Evolutionary conservation across 2,113 vertebrate species (phyloP), one percentile per base, ranked within the genome.

Genomic region (Pholis gunnellus): DNA sequence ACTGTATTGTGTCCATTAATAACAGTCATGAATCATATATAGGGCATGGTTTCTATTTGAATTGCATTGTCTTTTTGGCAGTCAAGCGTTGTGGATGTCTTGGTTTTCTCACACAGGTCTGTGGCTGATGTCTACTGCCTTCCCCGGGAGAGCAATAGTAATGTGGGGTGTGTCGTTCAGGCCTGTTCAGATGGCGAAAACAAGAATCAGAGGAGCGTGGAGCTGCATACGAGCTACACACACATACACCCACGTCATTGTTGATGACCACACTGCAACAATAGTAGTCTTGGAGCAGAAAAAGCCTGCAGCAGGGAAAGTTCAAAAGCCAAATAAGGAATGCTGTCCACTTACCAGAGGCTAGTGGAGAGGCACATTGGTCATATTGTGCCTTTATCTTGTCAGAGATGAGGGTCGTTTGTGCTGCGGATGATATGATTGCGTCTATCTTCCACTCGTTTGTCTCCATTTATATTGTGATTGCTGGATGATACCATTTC

Each of bases 231-330:
- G 71, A 14, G 42, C 73, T 71, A 22, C 79, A 63, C 40, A 80
- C 36, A 22, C 68, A 84, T 76, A 44, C 65, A 64, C 80, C 72
- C 50, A 69, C 31, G 81, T 79, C 81, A 70, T 89, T 91, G 83
- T 87, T 69, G 77, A 72, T 88, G 77, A 82, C 68, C 84, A 75
- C 56, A 63, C 54, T 0, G 7, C 75, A 81, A 84, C 84, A 87
- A 78, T 29, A 31, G 64, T 9, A n/a, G 76, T 48, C 29, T 48
- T 50, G 66, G n/a, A 75, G 42, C 36, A 69, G 71, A 84, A 75
- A 87, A 78, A 50, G 82, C 92, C 85, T 66, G 44, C 46, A 84
- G 93, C 87, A 83, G 79, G 22, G 83, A 91, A 82, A 78, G 91
- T 84, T 91, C 65, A 86, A 88, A 89, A 78, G 85, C 66, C 79